phyloP scores from a whole-genome alignment of 2,797 vertebrate species.

The Varecia variegata region DNA sequence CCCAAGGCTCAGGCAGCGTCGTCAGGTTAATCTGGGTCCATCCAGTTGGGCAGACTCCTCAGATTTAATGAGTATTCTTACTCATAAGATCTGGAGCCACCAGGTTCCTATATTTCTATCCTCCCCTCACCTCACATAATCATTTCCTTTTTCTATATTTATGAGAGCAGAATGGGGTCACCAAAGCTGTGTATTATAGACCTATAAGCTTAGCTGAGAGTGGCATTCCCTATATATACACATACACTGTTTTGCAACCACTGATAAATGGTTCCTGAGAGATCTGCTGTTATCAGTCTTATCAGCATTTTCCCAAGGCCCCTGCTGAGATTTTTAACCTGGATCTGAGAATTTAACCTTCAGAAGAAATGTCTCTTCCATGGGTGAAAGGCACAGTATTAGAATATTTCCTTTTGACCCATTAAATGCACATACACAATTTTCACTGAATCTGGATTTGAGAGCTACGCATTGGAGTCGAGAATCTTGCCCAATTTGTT shows the following conservation, averaged over 20 bases:
- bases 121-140: neutral
- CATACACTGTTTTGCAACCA: neutral
- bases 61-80: neutral
- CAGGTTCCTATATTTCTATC: neutral
- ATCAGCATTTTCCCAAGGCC: neutral
- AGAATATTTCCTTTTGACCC: neutral
- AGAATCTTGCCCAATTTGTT: neutral
- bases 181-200: neutral
- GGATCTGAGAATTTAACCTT: neutral
- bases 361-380: neutral
- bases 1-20: neutral
- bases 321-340: neutral
- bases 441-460: neutral
- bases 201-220: neutral
- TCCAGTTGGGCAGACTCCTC: neutral
- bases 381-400: neutral
- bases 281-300: neutral
- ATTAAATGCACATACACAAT: neutral
- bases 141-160: neutral
- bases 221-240: neutral
- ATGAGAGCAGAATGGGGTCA: conserved; percentile 7
- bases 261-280: neutral
- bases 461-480: neutral
- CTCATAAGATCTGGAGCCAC: neutral
- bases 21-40: neutral